Percentiles rank a stretch among this genome's conserved stretches.
Evolutionary conservation across 1,140 invertebrate genomes (phyloP).

Genomic region (Venustaconcha ellipsiformis): DNA sequence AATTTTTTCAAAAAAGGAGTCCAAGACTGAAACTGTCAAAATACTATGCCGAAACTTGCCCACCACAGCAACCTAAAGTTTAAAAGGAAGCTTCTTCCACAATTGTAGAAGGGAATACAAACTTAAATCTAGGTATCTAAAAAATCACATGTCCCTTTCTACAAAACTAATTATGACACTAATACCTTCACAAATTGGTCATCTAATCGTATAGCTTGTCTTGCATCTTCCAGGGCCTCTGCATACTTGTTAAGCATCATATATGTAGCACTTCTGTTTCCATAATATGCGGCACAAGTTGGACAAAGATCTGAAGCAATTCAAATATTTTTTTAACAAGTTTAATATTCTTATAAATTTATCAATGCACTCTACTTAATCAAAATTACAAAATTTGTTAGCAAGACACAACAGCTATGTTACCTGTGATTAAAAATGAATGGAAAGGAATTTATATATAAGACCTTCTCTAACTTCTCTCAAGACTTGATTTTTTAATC

Average conservation of each 20-base stretch:
- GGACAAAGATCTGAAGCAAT: conserved; percentile 70
- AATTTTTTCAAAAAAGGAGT: too few relatives aligned
- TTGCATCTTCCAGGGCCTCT: conserved; percentile 86
- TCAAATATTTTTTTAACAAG: too few relatives aligned
- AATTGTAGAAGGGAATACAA: neutral
- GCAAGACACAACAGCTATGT: too few relatives aligned
- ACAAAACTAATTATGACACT: conserved; percentile 55
- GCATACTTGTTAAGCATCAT: conserved; percentile 91
- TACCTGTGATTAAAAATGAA: too few relatives aligned
- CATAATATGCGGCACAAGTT: conserved; percentile 82
- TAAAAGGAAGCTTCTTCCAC: too few relatives aligned
- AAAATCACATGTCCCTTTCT: too few relatives aligned
- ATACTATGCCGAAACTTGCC: too few relatives aligned
- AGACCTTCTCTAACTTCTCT: too few relatives aligned
- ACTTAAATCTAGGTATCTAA: neutral
- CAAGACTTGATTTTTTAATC: too few relatives aligned
- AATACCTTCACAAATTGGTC: conserved; percentile 76
- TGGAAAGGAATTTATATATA: too few relatives aligned
- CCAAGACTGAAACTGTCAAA: too few relatives aligned
- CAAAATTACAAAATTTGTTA: neutral
- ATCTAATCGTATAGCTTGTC: conserved; percentile 83
- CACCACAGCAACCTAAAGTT: too few relatives aligned
- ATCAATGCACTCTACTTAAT: conserved; percentile 18
- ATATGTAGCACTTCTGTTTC: conserved; percentile 90
- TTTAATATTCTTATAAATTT: conserved; percentile 34